Base-by-base conservation (phyloP, 2,888 invertebrate genomes). In the Cacoxenus indagator region DNA sequence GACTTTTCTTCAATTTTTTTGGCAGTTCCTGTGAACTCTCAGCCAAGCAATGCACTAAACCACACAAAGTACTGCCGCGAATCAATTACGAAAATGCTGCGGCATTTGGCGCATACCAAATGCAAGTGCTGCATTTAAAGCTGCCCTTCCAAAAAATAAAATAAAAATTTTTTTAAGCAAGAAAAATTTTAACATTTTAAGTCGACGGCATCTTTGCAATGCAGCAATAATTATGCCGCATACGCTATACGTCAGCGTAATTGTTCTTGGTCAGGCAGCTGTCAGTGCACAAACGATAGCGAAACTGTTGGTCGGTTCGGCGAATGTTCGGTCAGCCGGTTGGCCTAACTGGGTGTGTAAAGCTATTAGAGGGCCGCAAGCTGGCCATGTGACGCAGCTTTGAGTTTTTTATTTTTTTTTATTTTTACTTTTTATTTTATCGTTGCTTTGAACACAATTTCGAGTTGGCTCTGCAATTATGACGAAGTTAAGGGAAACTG, bases 1-100 rank as follows among this genome's bases (percentile, higher is more conserved):
- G 37, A 37, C 9, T 46, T 46, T 17, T n/a, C n/a, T n/a, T n/a
- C n/a, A n/a, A 46, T 24, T 6, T 3, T 54, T 54, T 54, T 54
- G 54, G 54, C 54, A 54, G 26, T 4, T 6, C 8, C 22, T 3
- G 24, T 54, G 11, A 24, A 54, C 24, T 51, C 19, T 3, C 17
- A 17, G 4, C 51, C 22, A 24, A n/a, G n/a, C n/a, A n/a, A n/a
- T n/a, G n/a, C n/a, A n/a, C n/a, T n/a, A n/a, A n/a, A n/a, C n/a
- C n/a, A 37, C 37, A 37, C 37, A 37, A 31, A 31, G 31, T 9
- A n/a, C 51, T 17, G 22, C 46, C 24, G 19, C 24, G 24, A 51
- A 54, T 54, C 54, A 54, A 54, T 54, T 54, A 24, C 54, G 54
- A 26, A 1, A 24, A 54, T 24, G 54, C 9, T 54, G 54, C 54